phyloP scores from a whole-genome alignment of 2,888 invertebrate genomes.

The Agrypnus murinus region DNA sequence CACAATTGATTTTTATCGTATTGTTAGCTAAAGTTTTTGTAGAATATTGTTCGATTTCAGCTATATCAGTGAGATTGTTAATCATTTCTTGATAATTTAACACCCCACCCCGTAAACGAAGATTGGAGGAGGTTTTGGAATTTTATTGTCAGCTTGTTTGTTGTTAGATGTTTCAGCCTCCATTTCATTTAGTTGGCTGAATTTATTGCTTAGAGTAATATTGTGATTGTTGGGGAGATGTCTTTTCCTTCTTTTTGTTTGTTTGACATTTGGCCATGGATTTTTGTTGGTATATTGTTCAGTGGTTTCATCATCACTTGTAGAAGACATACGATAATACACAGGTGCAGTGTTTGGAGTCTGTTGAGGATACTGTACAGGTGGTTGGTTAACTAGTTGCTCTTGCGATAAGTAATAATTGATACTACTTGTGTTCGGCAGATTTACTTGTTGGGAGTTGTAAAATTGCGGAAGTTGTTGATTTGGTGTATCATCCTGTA shows the following conservation, averaged over 20 bases:
- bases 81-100: constrained; percentile 45
- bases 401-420: too few relatives aligned
- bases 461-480: too few relatives aligned
- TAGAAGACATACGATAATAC: too few relatives aligned
- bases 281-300: neutral
- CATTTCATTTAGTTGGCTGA: constrained; percentile 28
- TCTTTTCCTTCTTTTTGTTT: constrained; percentile 28
- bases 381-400: too few relatives aligned
- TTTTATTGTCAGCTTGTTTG: constrained; percentile 22
- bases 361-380: too few relatives aligned
- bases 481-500: too few relatives aligned
- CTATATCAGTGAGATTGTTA: constrained; percentile 29
- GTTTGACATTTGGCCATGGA: constrained; percentile 30
- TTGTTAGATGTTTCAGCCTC: constrained; percentile 13
- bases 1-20: constrained; percentile 41
- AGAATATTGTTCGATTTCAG: constrained; percentile 38
- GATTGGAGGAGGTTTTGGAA: constrained; percentile 45
- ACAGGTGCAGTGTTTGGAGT: too few relatives aligned
- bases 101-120: constrained; percentile 42
- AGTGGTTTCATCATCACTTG: neutral
- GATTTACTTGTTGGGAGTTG: too few relatives aligned
- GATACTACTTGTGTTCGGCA: too few relatives aligned
- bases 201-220: constrained; percentile 29
- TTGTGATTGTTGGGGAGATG: constrained; percentile 22
- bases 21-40: constrained; percentile 45